phyloP scores from a whole-genome alignment of 2,797 vertebrate species.

The Ciconia nigra region DNA sequence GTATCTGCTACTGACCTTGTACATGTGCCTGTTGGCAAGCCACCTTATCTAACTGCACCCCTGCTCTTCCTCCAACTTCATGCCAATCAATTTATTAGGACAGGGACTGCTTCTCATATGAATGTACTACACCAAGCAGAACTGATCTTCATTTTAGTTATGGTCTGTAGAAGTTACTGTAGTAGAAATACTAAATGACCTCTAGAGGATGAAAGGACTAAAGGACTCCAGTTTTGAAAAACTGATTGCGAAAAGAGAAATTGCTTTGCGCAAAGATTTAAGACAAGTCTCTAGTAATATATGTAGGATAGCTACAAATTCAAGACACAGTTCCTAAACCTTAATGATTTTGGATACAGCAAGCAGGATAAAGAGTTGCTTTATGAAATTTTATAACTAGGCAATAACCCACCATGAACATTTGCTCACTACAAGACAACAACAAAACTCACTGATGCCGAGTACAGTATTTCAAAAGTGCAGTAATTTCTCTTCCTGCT shows the following conservation, averaged over 20 bases:
- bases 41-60: not conserved
- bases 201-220: not conserved
- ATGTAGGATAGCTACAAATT: not conserved
- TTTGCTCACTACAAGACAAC: not conserved
- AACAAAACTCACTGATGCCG: not conserved
- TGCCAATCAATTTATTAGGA: not conserved
- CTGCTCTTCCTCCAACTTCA: not conserved
- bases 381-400: not conserved
- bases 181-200: not conserved
- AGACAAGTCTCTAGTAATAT: not conserved
- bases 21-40: not conserved
- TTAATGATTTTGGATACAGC: not conserved
- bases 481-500: not conserved
- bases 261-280: not conserved
- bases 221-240: not conserved
- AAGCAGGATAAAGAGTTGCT: not conserved
- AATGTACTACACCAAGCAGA: not conserved
- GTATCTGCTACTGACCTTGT: not conserved
- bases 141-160: not conserved
- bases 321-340: not conserved
- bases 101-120: not conserved
- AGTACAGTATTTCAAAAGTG: not conserved
- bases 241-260: not conserved
- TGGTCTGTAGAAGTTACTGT: not conserved
- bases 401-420: not conserved